Percentiles rank a stretch among this genome's conserved stretches.
Evolutionary conservation across 23 tunicate genomes (phyloP).

Genomic region (Ascidia mentula): DNA sequence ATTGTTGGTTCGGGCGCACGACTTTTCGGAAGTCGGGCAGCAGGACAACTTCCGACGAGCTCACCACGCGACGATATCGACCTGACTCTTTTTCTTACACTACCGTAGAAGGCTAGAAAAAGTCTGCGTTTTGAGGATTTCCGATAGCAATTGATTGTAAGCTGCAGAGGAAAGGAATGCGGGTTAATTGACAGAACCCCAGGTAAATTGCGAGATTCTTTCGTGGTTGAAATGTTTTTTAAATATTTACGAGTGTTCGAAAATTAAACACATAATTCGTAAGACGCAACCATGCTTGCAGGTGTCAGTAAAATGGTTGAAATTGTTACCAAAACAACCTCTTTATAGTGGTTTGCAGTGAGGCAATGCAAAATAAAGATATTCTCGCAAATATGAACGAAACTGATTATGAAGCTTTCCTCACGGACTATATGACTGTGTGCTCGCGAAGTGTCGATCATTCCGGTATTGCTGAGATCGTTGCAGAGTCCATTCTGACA

Average conservation of each 20-base stretch:
- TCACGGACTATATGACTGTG: not conserved
- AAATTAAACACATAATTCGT: too few relatives aligned
- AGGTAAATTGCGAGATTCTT: too few relatives aligned
- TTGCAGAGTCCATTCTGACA: not conserved
- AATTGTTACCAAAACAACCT: too few relatives aligned
- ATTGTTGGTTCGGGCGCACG: not conserved
- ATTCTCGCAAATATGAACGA: too few relatives aligned
- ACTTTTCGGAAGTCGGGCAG: slow-evolving; percentile 7
- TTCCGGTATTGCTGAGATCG: not conserved
- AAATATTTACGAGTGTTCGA: too few relatives aligned
- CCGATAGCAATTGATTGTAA: slow-evolving; percentile 1
- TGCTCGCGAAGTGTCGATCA: not conserved
- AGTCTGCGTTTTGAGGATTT: not conserved
- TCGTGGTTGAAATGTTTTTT: too few relatives aligned
- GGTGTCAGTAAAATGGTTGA: too few relatives aligned
- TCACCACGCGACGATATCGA: not conserved
- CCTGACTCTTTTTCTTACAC: not conserved
- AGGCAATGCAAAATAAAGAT: too few relatives aligned
- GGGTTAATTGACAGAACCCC: slow-evolving; percentile 1
- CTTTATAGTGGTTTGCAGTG: too few relatives aligned
- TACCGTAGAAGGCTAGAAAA: not conserved
- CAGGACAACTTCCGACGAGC: not conserved
- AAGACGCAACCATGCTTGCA: too few relatives aligned
- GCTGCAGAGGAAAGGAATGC: not conserved
- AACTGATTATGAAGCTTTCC: too few relatives aligned